Conservation (phyloP, 2,113 vertebrate genomes). For the Melanostigma gelatinosum region DNA sequence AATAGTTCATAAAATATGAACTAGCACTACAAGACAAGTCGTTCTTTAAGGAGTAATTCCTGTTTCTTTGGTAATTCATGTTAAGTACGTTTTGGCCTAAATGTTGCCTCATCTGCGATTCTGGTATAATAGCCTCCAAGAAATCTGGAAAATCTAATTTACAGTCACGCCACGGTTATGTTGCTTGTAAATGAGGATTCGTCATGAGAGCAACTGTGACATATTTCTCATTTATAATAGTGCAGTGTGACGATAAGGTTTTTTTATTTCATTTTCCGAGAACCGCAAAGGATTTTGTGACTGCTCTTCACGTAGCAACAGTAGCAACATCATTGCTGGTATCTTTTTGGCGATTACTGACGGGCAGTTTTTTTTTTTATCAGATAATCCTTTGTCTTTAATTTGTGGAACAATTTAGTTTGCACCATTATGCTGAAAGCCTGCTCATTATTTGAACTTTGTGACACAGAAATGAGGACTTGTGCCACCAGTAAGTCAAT, state of each 20-base stretch:
- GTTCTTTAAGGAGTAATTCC: conserved; percentile 69
- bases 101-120: neutral
- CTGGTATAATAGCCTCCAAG: neutral
- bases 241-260: neutral
- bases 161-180: too few relatives aligned
- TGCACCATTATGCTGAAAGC: neutral
- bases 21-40: conserved; percentile 76
- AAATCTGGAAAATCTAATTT: neutral
- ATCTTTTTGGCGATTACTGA: neutral
- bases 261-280: neutral
- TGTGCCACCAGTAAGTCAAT: conserved; percentile 15
- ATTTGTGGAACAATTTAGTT: neutral
- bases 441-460: neutral
- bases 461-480: neutral
- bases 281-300: neutral
- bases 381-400: neutral
- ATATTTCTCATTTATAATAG: neutral
- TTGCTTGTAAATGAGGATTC: neutral
- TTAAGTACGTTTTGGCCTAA: neutral
- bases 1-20: neutral
- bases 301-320: neutral
- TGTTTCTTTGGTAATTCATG: neutral
- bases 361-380: neutral
- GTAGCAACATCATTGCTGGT: neutral
- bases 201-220: conserved; percentile 9